phyloP scores from a whole-genome alignment of 2,888 invertebrate genomes.

The Syrphus vitripennis region DNA sequence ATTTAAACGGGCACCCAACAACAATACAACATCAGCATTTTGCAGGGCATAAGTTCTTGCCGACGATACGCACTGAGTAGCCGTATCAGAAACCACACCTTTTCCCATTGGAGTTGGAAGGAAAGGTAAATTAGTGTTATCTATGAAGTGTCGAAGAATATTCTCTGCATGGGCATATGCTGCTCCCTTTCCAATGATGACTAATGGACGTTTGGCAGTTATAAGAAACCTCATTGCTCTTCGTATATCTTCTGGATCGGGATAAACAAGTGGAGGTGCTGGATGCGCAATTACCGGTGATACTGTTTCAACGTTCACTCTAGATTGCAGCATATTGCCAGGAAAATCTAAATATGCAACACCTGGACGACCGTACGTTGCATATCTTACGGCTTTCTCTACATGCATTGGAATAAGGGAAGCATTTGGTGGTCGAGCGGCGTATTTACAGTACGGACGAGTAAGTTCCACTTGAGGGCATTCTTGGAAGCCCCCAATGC shows the following conservation, averaged over 20 bases:
- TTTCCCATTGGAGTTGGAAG: constrained; percentile 98
- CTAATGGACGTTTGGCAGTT: constrained; percentile 90
- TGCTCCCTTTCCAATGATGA: constrained; percentile 95
- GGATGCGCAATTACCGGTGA: constrained; percentile 79
- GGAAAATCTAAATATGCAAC: constrained; percentile 95
- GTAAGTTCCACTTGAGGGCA: constrained; percentile 94
- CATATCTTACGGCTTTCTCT: constrained; percentile 93
- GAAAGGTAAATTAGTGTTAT: constrained; percentile 90
- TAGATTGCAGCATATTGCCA: constrained; percentile 88
- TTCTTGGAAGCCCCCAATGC: constrained; percentile 98
- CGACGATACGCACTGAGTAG: constrained; percentile 89
- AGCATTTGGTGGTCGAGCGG: constrained; percentile 92
- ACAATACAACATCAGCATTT: constrained; percentile 92
- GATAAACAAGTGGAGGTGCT: constrained; percentile 86
- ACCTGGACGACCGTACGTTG: constrained; percentile 94
- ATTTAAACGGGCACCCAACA: constrained; percentile 95
- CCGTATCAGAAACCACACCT: constrained; percentile 88
- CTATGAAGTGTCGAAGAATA: constrained; percentile 86
- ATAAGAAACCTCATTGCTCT: constrained; percentile 87
- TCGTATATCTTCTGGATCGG: constrained; percentile 86
- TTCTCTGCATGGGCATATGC: constrained; percentile 91
- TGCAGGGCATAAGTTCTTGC: constrained; percentile 93
- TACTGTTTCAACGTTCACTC: constrained; percentile 76
- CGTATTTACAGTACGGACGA: constrained; percentile 94
- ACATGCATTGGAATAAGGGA: constrained; percentile 93